Percentiles rank a stretch among this genome's conserved stretches.
phyloP scores from a whole-genome alignment of 2,113 vertebrate genomes.

The Oryzias curvinotus region DNA sequence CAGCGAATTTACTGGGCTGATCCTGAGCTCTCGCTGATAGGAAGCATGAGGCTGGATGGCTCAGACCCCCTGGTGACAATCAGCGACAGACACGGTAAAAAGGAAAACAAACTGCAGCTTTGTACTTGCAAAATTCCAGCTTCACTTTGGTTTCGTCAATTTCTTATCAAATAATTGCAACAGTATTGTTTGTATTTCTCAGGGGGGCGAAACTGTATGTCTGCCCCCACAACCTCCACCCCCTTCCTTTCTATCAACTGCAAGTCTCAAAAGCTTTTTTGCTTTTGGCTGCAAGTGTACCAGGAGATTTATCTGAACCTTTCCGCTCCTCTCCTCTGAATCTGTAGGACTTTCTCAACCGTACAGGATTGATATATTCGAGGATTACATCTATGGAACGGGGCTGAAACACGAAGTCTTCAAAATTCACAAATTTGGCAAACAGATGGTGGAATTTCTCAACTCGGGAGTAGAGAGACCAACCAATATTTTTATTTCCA shows the following conservation, averaged over 20 bases:
- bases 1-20: constrained; percentile 97
- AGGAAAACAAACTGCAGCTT: constrained; percentile 18
- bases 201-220: constrained; percentile 3
- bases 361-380: constrained; percentile 94
- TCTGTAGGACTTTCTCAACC: constrained; percentile 89
- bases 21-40: constrained; percentile 91
- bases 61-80: constrained; percentile 86
- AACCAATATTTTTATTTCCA: constrained; percentile 89
- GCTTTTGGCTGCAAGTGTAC: neutral
- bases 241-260: neutral
- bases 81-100: constrained; percentile 87
- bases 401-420: constrained; percentile 91
- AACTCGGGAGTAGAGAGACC: constrained; percentile 87
- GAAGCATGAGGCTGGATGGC: constrained; percentile 91
- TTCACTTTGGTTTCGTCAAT: constrained; percentile 17
- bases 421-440: constrained; percentile 92
- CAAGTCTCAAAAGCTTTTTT: constrained; percentile 3
- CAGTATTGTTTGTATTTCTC: constrained; percentile 17
- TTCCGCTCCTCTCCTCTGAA: constrained; percentile 12
- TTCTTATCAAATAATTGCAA: constrained; percentile 41
- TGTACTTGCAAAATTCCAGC: neutral
- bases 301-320: constrained; percentile 1
- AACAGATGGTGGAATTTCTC: constrained; percentile 82
- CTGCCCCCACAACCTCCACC: neutral
- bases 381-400: constrained; percentile 95